Conservation (phyloP, 2,888 invertebrate species). For the Chouioia cunea region DNA sequence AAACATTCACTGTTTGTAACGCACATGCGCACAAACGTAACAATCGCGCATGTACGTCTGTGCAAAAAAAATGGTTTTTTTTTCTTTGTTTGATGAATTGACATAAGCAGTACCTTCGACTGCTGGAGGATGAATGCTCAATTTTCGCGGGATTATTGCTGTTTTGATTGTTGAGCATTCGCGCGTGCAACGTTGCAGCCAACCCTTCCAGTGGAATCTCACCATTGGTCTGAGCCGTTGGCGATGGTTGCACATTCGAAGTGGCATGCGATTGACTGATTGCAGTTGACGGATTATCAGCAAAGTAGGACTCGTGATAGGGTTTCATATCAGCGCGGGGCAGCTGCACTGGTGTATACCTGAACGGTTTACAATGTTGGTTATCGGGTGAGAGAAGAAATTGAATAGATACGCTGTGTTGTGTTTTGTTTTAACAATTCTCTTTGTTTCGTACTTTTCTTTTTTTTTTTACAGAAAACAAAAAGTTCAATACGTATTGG, state of each 20-base stretch:
- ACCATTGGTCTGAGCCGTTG: slow-evolving; percentile 58
- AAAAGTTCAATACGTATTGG: too few relatives aligned
- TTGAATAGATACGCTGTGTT: too few relatives aligned
- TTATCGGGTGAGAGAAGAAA: too few relatives aligned
- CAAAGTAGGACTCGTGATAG: slow-evolving; percentile 79
- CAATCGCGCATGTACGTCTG: too few relatives aligned
- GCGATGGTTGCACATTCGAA: slow-evolving; percentile 58
- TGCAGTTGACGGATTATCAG: slow-evolving; percentile 70
- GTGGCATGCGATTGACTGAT: slow-evolving; percentile 59
- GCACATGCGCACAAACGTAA: too few relatives aligned
- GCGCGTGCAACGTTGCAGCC: slow-evolving; percentile 85
- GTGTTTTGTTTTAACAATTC: too few relatives aligned
- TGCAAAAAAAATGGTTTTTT: too few relatives aligned
- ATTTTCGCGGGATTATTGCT: slow-evolving; percentile 57
- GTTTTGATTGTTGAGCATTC: slow-evolving; percentile 78
- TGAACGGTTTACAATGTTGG: slow-evolving; percentile 45
- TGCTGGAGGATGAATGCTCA: slow-evolving; percentile 56
- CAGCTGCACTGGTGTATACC: slow-evolving; percentile 73
- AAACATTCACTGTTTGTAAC: slow-evolving; percentile 1
- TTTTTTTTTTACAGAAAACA: too few relatives aligned
- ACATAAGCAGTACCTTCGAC: slow-evolving; percentile 56
- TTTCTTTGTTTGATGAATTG: too few relatives aligned
- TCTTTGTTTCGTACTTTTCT: too few relatives aligned
- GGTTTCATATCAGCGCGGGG: slow-evolving; percentile 81
- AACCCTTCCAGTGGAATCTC: slow-evolving; percentile 75